Percentiles rank a stretch among this genome's conserved stretches.
phyloP scores from a whole-genome alignment of 2,113 vertebrate genomes.

The human region GRCh38 chr12:66722501-66723000 shows the following conservation, averaged over 20 bases:
- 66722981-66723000: neutral
- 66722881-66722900: neutral
- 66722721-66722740: slow-evolving; percentile 22
- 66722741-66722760: neutral
- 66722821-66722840: neutral
- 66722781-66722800: neutral
- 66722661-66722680: neutral
- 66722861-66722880: neutral
- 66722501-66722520: neutral
- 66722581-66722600: neutral
- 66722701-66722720: neutral
- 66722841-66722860: neutral
- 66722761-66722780: neutral
- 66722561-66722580: neutral
- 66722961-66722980: neutral
- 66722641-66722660: neutral
- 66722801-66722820: neutral
- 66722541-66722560: neutral
- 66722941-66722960: neutral
- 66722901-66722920: neutral
- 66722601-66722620: neutral
- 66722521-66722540: neutral
- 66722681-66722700: neutral
- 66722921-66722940: neutral
- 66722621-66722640: neutral